A percentile compares a stretch with the other conserved stretches of the same genome.
Evolutionary conservation across 2,113 vertebrate genomes (phyloP).

Genomic region (Ceyx melanurus): DNA sequence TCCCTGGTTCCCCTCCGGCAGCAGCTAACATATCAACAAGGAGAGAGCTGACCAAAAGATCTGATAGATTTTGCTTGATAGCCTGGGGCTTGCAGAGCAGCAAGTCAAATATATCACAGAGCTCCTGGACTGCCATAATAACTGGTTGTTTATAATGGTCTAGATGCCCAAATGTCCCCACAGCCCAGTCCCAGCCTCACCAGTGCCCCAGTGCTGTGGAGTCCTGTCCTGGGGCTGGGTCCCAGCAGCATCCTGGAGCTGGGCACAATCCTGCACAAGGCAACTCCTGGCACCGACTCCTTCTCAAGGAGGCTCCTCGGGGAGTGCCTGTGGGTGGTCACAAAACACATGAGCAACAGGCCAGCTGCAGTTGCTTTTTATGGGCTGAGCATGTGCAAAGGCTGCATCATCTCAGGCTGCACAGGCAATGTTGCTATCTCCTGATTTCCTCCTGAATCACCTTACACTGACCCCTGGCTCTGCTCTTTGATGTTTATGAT

Average conservation of each 20-base stretch:
- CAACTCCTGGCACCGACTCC: not conserved
- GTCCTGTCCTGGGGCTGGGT: not conserved
- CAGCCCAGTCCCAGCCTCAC: not conserved
- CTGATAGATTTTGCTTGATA: not conserved
- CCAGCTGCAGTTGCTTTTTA: accelerated
- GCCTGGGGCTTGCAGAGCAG: not conserved
- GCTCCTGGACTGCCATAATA: accelerated
- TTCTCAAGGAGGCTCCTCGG: not conserved
- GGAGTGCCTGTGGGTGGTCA: accelerated
- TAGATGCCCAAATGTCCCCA: not conserved
- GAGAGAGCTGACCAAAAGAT: not conserved
- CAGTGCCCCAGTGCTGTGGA: not conserved
- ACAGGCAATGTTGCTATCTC: not conserved
- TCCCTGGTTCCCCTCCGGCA: not conserved
- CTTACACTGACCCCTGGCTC: not conserved
- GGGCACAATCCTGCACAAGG: accelerated
- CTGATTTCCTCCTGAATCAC: accelerated
- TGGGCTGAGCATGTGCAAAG: accelerated
- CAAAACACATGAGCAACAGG: accelerated
- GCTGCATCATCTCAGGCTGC: not conserved
- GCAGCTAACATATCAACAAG: not conserved
- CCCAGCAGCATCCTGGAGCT: not conserved
- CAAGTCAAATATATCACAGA: not conserved
- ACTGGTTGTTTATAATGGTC: not conserved
- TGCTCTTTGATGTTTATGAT: not conserved